These are phyloP conservation scores for Cantharis nigra DNA, from an alignment of 2,888 invertebrate species.

Conservation along the genomic window DNA sequence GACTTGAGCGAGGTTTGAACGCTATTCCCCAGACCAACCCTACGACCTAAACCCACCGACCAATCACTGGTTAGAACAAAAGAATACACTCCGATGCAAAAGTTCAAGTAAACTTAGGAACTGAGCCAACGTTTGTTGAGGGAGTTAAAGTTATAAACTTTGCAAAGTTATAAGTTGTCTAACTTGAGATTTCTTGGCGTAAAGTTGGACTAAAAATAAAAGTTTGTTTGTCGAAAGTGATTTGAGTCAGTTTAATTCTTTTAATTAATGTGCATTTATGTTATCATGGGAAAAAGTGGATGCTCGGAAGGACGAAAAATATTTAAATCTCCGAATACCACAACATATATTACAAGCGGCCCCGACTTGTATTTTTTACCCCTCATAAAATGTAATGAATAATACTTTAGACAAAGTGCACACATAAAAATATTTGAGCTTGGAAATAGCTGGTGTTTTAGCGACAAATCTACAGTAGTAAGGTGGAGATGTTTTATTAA, in stretches of 20 bases:
- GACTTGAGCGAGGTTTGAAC: slow-evolving; percentile 18
- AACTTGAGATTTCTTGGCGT: slow-evolving; percentile 24
- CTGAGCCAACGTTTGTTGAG: slow-evolving; percentile 25
- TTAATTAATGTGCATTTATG: not conserved
- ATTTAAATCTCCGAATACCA: not conserved
- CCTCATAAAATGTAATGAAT: slow-evolving; percentile 42
- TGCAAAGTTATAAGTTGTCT: slow-evolving; percentile 33
- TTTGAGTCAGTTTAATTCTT: not conserved
- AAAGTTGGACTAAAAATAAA: slow-evolving; percentile 27
- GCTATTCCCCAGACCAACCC: slow-evolving; percentile 42
- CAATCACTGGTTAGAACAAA: slow-evolving; percentile 58
- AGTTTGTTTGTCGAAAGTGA: slow-evolving; percentile 21
- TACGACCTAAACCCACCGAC: slow-evolving; percentile 54
- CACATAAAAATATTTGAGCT: slow-evolving; percentile 54
- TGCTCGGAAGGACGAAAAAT: not conserved
- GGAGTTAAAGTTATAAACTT: slow-evolving; percentile 35
- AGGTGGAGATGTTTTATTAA: slow-evolving; percentile 53
- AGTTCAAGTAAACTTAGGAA: slow-evolving; percentile 34
- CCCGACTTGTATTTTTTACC: slow-evolving; percentile 32
- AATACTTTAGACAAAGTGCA: slow-evolving; percentile 54
- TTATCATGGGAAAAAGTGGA: not conserved
- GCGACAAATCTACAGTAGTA: slow-evolving; percentile 41
- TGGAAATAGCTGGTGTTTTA: slow-evolving; percentile 50
- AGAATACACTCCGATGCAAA: slow-evolving; percentile 45
- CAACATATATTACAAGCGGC: not conserved